Percentiles rank a stretch among this genome's conserved stretches.
phyloP scores from a whole-genome alignment of 2,113 vertebrate genomes.

The Haemorhous mexicanus region DNA sequence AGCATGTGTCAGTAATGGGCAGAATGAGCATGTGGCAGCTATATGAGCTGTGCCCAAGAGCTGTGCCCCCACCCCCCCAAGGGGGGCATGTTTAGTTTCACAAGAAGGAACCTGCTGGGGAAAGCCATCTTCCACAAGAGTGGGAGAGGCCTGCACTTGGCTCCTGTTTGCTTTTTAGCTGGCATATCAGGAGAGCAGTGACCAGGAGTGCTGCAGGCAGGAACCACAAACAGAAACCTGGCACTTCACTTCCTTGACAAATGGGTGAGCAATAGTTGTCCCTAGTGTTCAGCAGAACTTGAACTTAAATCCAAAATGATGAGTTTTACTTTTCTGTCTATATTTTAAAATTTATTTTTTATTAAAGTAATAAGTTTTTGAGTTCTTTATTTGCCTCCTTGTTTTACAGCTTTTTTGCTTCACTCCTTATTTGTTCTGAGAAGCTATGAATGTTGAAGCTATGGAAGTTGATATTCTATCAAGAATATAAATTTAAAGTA shows the following conservation, averaged over 20 bases:
- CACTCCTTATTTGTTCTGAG: not conserved
- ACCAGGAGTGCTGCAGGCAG: not conserved
- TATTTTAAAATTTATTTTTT: not conserved
- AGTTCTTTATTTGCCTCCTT: not conserved
- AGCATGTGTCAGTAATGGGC: not conserved
- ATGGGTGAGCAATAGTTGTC: not conserved
- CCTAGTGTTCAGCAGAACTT: not conserved
- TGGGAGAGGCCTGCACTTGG: not conserved
- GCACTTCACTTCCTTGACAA: not conserved
- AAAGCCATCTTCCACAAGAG: not conserved
- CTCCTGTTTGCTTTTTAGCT: not conserved
- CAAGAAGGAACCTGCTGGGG: not conserved
- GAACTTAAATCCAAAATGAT: not conserved
- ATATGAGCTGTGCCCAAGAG: not conserved
- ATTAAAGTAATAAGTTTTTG: not conserved
- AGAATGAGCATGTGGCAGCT: not conserved
- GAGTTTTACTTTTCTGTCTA: not conserved
- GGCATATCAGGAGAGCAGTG: not conserved
- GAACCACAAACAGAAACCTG: not conserved
- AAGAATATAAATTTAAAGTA: not conserved
- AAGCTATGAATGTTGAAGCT: not conserved
- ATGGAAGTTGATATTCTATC: not conserved
- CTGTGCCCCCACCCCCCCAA: too few species aligned
- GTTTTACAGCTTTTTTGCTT: not conserved
- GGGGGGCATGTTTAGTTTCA: not conserved